These are phyloP conservation scores for Pyrrhosoma nymphula DNA, from an alignment of 2,888 invertebrate species.

Conservation along the genomic window DNA sequence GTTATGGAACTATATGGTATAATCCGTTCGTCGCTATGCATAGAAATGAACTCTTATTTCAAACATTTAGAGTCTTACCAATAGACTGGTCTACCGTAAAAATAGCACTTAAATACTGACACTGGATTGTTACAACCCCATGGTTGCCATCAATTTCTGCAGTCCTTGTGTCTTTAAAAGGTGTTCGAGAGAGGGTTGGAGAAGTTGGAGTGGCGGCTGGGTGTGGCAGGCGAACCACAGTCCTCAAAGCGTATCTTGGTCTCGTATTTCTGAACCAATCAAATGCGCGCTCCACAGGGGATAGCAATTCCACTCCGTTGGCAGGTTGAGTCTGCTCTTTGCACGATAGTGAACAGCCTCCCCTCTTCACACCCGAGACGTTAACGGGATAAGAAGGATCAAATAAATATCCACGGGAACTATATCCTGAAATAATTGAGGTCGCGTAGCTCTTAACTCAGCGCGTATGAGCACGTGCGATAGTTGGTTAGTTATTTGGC, in stretches of 20 bases:
- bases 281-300: not conserved
- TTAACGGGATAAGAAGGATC: not conserved
- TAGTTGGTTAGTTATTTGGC: no score
- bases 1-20: no score
- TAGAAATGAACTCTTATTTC: no score
- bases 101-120: no score
- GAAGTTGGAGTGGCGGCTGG: not conserved
- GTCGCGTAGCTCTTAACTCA: not conserved
- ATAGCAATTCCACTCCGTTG: no score
- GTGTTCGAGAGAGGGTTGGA: not conserved
- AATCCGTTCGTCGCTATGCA: no score
- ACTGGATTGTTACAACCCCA: no score
- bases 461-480: no score
- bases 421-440: not conserved
- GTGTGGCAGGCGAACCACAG: not conserved
- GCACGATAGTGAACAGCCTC: not conserved
- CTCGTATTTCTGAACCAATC: not conserved
- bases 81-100: no score
- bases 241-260: not conserved
- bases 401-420: not conserved
- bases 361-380: not conserved
- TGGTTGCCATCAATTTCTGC: no score
- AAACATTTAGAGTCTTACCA: no score
- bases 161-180: no score
- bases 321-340: not conserved